Evolutionary conservation across 1,140 invertebrate species (phyloP).

Genomic region (Druon quercuslanigerum): DNA sequence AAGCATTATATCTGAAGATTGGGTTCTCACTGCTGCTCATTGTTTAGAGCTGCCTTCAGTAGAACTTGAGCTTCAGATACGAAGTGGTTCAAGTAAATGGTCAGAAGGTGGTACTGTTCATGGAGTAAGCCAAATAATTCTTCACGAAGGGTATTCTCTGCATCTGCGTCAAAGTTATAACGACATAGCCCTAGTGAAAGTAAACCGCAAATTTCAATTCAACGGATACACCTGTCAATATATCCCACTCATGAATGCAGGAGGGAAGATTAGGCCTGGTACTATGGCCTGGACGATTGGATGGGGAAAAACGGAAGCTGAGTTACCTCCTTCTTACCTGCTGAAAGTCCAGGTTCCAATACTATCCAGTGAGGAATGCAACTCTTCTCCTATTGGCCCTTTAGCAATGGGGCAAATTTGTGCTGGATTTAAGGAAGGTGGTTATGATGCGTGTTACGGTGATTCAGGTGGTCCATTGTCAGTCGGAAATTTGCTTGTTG

Average conservation of each 20-base stretch:
- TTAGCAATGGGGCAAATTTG: constrained; percentile 34
- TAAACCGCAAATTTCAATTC: no score
- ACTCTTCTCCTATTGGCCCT: background rate
- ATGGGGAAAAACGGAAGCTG: constrained; percentile 19
- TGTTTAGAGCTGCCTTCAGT: background rate
- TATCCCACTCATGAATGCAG: no score
- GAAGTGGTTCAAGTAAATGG: background rate
- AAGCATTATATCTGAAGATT: background rate
- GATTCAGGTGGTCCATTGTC: constrained; percentile 40
- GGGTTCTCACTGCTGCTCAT: constrained; percentile 1
- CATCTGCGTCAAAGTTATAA: no score
- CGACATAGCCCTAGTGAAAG: no score
- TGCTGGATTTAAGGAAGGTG: constrained; percentile 31
- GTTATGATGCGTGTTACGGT: constrained; percentile 36
- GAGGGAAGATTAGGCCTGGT: no score
- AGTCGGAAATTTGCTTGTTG: constrained; percentile 22
- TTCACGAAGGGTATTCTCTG: no score
- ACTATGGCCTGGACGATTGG: background rate
- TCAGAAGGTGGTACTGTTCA: background rate
- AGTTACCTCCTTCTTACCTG: background rate
- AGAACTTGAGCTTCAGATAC: background rate
- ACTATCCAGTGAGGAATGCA: constrained; percentile 17
- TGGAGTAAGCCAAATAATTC: no score
- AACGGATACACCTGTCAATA: no score
- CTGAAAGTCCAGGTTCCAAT: constrained; percentile 19